phyloP scores from a whole-genome alignment of 1,140 invertebrate species.

The Lepidurus packardi region DNA sequence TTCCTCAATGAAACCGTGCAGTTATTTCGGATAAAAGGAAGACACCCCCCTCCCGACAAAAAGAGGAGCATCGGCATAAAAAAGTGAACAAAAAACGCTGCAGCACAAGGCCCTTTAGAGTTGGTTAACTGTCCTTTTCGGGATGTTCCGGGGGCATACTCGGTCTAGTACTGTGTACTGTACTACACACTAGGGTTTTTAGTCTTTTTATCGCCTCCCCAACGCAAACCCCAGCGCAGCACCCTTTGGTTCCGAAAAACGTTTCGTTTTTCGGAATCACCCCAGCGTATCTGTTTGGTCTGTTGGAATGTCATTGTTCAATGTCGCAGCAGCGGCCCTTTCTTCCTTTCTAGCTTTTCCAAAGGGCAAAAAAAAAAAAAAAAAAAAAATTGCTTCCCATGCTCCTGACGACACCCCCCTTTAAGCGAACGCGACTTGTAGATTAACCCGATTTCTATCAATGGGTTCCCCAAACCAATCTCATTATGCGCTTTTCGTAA shows the following conservation, averaged over 20 bases:
- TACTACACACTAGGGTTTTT: no score
- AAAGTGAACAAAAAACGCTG: not conserved
- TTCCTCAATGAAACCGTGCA: no score
- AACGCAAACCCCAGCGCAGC: no score
- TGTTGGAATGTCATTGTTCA: not conserved
- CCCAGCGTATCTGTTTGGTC: not conserved
- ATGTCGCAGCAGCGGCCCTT: not conserved
- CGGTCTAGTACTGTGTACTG: no score
- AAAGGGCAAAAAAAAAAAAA: no score
- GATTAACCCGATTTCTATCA: not conserved
- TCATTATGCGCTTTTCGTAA: not conserved
- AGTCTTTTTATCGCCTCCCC: no score
- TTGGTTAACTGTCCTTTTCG: not conserved
- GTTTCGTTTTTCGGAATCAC: constrained; percentile 1
- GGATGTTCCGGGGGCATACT: no score
- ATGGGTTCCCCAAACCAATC: not conserved
- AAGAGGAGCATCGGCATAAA: not conserved
- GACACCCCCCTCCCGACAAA: not conserved
- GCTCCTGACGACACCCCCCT: no score
- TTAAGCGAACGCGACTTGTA: not conserved
- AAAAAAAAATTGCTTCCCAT: no score
- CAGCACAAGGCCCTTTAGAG: not conserved
- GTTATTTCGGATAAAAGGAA: no score
- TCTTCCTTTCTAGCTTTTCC: not conserved
- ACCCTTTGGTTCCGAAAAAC: no score